Base-by-base conservation (phyloP, 2,113 vertebrate genomes). In the Micronisus gabar region DNA sequence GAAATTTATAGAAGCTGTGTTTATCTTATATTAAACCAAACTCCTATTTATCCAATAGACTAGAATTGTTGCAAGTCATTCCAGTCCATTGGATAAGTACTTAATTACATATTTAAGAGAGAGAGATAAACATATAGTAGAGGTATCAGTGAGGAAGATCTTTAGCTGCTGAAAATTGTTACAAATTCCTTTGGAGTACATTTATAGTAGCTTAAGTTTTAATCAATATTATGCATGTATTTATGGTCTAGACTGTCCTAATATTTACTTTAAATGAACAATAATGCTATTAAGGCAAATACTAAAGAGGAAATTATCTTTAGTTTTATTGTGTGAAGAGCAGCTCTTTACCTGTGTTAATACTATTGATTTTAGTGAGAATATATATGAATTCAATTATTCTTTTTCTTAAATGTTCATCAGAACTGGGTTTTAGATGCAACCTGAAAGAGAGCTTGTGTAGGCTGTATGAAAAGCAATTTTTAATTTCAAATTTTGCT, bases 201-300 rank as follows among this genome's bases (percentile, higher is more conserved):
- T 81, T 90, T 90, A 21, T 74, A 65, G 80, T 61, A 45, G 22
- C 30, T 93, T 88, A 92, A 74, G 52, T 86, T 95, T 92, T 95
- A 96, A 92, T 96, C 91, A 79, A 93, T 95, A 88, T 88, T 91
- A 32, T 84, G 15, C 48, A 52, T 74, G 38, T 91, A 48, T 84
- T 91, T 97, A 58, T 92, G 58, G 62, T 65, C 41, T 73, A 90
- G 62, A 56, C 19, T 55, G 16, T 84, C 81, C 50, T 78, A 71
- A 40, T 93, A 18, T 91, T 94, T 94, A 61, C 32, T n/a, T 90
- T 85, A 92, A 85, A 85, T 85, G 48, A 96, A 43, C 34, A 85
- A 80, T 65, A 94, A 73, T 85, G 53, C 30, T 68, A 85, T 85
- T 88, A 93, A 93, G 22, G 34, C 22, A 86, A 91, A 56, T 85